These are phyloP conservation scores for Eulemur albifrons DNA, from an alignment of 2,797 vertebrate species.

Conservation along the genomic window DNA sequence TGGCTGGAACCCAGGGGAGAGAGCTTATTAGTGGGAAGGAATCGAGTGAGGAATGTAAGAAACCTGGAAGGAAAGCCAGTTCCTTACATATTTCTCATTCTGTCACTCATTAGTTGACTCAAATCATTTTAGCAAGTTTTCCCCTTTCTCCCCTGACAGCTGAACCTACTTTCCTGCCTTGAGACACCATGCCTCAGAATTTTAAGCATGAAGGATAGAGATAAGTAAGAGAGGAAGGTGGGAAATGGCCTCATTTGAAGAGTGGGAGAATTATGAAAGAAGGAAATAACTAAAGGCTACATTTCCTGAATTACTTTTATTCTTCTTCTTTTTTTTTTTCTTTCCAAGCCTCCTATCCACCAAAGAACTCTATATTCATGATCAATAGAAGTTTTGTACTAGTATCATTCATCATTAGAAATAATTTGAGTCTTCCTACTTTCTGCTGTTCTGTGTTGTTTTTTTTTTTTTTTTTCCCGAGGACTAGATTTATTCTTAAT, in stretches of 20 bases:
- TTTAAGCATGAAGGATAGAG: background rate
- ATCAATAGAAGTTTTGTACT: background rate
- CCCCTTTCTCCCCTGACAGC: background rate
- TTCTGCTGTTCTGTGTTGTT: background rate
- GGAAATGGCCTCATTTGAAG: background rate
- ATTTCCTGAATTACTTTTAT: background rate
- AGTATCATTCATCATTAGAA: background rate
- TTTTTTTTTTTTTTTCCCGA: slow-evolving; percentile 24
- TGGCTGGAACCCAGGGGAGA: background rate
- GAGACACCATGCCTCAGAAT: background rate
- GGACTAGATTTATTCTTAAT: background rate
- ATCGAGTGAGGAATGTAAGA: background rate
- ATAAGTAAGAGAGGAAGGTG: background rate
- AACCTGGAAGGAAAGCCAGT: background rate
- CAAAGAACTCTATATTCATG: background rate
- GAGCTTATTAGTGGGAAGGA: background rate
- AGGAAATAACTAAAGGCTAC: background rate
- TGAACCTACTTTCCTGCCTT: background rate
- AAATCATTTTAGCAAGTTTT: background rate
- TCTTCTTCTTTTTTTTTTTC: background rate
- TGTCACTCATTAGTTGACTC: background rate
- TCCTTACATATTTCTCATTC: background rate
- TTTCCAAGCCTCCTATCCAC: background rate
- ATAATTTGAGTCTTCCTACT: background rate
- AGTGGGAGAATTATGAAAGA: background rate